Base-by-base conservation (phyloP, 2,797 vertebrate genomes). In the Cuniculus paca region DNA sequence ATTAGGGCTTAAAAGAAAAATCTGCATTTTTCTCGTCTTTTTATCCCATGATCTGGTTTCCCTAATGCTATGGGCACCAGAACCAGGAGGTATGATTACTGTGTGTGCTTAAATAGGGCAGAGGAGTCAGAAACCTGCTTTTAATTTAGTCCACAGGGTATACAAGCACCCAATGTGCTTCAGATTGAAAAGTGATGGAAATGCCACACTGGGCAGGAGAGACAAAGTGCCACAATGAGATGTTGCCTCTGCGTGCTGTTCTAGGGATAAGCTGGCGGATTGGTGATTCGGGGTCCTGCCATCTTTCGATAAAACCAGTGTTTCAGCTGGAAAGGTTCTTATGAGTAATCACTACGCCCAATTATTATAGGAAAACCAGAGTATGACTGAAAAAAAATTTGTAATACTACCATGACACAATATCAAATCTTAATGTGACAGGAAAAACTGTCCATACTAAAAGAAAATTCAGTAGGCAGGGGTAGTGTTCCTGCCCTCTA, bases 41-140 rank as follows among this genome's bases (percentile, higher is more conserved):
- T 82, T 9, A 16, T 36, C 13, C 45, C 83, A 77, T 11, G 22
- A 95, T 39, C 31, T 74, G 81, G 48, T 88, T 95, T 94, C 56
- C 50, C 63, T 88, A 94, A 81, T 26, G 87, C n/a, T 70, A 8
- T 42, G 90, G 39, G 58, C 8, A 88, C 20, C 12, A 82, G n/a
- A 91, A 4, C 2, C 74, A 5, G 26, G 75, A 86, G 68, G 14
- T 63, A 48, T 34, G 63, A 82, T 20, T 50, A 72, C 7, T 5
- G 1, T 50, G 36, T 34, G 28, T 36, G 48, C 31, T 42, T 34
- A 39, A 63, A 11, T 52, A 34, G 75, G n/a, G 52, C 34, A 88
- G 39, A 90, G 20, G 4, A 54, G 34, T 28, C 65, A 88, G 42
- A 87, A 92, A 6, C 12, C 10, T 24, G 4, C 39, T 82, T 95